Percentiles rank a stretch among this genome's conserved stretches.
Evolutionary conservation across 1,140 invertebrate genomes (phyloP).

Genomic region (Spodoptera litura): DNA sequence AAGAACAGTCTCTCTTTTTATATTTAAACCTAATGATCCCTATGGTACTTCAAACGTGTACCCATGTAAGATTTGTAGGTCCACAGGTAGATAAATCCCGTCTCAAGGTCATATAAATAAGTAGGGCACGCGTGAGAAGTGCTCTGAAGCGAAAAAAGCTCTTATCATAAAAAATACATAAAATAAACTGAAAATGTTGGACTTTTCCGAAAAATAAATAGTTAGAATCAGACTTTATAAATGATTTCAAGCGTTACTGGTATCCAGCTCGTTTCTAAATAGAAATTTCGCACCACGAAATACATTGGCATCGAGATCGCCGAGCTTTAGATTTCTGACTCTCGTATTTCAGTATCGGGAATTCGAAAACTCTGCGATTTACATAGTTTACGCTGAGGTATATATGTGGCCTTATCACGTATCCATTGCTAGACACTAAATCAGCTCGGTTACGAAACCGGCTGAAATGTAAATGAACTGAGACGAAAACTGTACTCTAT

Average conservation of each 20-base stretch:
- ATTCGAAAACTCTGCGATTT: constrained; percentile 35
- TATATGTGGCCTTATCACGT: constrained; percentile 41
- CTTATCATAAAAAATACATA: background rate
- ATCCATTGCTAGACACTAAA: constrained; percentile 36
- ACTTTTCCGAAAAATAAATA: background rate
- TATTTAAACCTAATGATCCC: background rate
- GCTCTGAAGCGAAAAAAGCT: background rate
- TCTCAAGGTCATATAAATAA: constrained; percentile 16
- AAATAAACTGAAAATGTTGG: background rate
- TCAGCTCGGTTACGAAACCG: constrained; percentile 46
- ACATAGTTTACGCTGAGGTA: constrained; percentile 38
- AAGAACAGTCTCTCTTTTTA: background rate
- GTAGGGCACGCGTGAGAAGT: constrained; percentile 19
- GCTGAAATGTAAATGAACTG: constrained; percentile 52
- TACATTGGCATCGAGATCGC: constrained; percentile 3
- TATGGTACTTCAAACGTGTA: background rate
- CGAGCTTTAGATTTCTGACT: constrained; percentile 15
- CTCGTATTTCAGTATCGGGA: constrained; percentile 22
- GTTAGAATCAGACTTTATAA: background rate
- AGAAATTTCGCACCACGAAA: constrained; percentile 17
- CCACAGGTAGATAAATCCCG: constrained; percentile 17
- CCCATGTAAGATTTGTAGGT: background rate
- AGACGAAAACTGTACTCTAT: constrained; percentile 47
- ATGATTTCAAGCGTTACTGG: background rate
- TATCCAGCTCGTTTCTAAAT: constrained; percentile 1